Percentiles rank a stretch among this genome's conserved stretches.
Conservation (phyloP, 1,140 invertebrate species). For the Trigoniulus corallinus region DNA sequence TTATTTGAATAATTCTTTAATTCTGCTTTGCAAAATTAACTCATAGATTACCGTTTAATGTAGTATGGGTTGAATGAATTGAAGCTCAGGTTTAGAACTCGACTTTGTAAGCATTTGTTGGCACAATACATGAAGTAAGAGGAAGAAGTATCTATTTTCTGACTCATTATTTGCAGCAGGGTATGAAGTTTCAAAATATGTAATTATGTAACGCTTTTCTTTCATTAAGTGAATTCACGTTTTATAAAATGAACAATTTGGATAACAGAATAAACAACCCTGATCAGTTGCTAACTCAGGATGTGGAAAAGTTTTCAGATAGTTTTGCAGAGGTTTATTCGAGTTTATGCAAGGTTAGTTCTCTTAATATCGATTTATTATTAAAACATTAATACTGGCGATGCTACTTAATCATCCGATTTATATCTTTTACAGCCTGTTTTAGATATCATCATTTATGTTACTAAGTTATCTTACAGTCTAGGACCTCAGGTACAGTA, state of each 20-base stretch:
- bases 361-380: background rate
- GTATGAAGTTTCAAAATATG: background rate
- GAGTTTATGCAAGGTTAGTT: conserved; percentile 70
- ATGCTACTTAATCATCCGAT: background rate
- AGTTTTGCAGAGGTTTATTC: conserved; percentile 89
- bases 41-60: conserved; percentile 10
- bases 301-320: conserved; percentile 94
- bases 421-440: conserved; percentile 37
- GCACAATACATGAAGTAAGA: conserved; percentile 82
- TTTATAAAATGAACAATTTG: conserved; percentile 92
- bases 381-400: background rate
- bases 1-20: background rate
- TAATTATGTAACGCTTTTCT: background rate
- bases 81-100: conserved; percentile 74
- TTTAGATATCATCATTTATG: conserved; percentile 84
- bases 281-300: conserved; percentile 88
- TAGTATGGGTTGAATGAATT: conserved; percentile 81
- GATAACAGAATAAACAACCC: conserved; percentile 89
- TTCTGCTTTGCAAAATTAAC: too few relatives aligned
- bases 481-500: background rate
- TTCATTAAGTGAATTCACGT: conserved; percentile 86
- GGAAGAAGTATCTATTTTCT: too few relatives aligned
- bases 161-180: conserved; percentile 6
- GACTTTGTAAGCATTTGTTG: conserved; percentile 71
- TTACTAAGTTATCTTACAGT: conserved; percentile 40